Base-by-base conservation (phyloP, 2,888 invertebrate genomes). In the Augochlorella aurata region DNA sequence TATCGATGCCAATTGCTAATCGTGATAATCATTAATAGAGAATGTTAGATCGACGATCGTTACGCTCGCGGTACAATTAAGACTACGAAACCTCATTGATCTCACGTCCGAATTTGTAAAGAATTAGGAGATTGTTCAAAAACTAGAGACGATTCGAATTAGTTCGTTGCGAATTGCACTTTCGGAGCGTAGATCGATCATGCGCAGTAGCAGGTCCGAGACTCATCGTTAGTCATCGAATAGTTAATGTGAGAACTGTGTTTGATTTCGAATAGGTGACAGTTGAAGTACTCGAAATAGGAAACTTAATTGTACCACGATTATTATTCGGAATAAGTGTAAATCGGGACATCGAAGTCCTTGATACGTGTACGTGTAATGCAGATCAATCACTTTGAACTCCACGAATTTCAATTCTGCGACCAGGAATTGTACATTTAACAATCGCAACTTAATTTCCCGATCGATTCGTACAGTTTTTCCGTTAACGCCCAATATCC, bases 1-100 rank as follows among this genome's bases (percentile, higher is more conserved):
- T 81, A 78, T 77, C 71, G 68, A 83, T 82, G 83, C 77, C 81
- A 81, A 83, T 77, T 74, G 74, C 81, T 81, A 67, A 81, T 82
- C 83, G 77, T 77, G 82, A 83, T 81, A 77, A 81, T 81, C 74
- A 77, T 81, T 74, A 38, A 77, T 77, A 83, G 73, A 49, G 44
- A 21, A 67, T 52, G 66, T 47, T 73, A 73, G 24, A 47, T 73
- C 67, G 54, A 45, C 18, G n/a, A 50, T 47, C n/a, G 44, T 61
- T 73, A 24, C 12, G n/a, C 45, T 77, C 49, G 54, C 77, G 83
- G 50, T 77, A 66, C 45, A 63, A 77, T 77, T 73, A 77, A 75
- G 67, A 66, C 54, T 47, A 2, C 0, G 18, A 18, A 44, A 44
- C 44, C 38, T 65, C 12, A n/a, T 65, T 44, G 38, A 38, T 63